Conservation (phyloP, 1,140 invertebrate genomes). For the Papilio helenus region DNA sequence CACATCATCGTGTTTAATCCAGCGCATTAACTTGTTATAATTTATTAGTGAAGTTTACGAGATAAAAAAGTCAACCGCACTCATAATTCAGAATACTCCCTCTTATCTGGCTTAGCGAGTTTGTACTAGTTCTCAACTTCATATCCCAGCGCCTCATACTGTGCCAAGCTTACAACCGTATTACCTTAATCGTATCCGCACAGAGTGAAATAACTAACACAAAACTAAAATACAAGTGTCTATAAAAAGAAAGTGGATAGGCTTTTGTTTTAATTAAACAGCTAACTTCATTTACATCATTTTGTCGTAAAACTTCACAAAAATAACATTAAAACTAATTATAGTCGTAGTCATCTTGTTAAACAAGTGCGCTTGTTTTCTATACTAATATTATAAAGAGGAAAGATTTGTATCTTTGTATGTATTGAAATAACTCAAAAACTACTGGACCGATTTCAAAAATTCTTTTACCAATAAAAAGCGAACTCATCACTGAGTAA, state of each 20-base stretch:
- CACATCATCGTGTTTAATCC: conserved; percentile 6
- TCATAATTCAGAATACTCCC: conserved; percentile 24
- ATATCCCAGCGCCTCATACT: background rate
- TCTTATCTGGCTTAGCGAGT: conserved; percentile 22
- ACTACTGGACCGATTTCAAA: too few relatives aligned
- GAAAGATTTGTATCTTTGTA: too few relatives aligned
- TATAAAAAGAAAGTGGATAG: background rate
- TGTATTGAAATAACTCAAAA: too few relatives aligned
- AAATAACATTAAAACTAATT: too few relatives aligned
- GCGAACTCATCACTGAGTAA: too few relatives aligned
- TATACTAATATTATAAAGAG: too few relatives aligned
- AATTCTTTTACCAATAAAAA: too few relatives aligned
- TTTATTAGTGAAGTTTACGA: conserved; percentile 24
- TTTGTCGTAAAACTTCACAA: too few relatives aligned
- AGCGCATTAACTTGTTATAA: conserved; percentile 24
- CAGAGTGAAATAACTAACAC: background rate
- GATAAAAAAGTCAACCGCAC: conserved; percentile 25
- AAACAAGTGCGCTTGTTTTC: too few relatives aligned
- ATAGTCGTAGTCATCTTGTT: too few relatives aligned
- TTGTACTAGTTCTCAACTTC: conserved; percentile 16
- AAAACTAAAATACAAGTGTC: background rate
- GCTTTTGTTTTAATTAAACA: background rate
- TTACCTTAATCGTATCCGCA: conserved; percentile 3
- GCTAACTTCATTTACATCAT: too few relatives aligned
- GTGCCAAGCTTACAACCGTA: background rate